Base-by-base conservation (phyloP, 2,113 vertebrate genomes). In the Brevimyrus niger region DNA sequence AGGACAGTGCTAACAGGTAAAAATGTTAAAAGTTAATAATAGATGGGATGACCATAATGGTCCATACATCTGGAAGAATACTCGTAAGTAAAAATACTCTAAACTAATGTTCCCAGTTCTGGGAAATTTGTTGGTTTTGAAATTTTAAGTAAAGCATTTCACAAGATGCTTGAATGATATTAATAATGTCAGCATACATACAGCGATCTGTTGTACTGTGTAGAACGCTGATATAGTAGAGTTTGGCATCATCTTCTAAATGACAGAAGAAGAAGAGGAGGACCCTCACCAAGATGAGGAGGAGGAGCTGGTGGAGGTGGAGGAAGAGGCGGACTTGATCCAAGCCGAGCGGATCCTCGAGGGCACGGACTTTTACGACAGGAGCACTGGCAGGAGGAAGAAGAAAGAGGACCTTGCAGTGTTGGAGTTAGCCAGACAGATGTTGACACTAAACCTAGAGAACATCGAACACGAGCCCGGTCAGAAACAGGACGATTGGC, bases 301-400 rank as follows among this genome's bases (percentile, higher is more conserved):
- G 0, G 94, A 94, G 0, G 93, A 95, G 0, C 92, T 99, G 92
- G 95, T 98, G 42, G 92, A 95, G 8, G 96, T 99, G 0, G 90
- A 93, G 8, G 97, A 98, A 92, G 97, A 98, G 91, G 98, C 98
- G 0, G 97, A 97, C 76, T 92, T 98, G 92, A 97, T 99, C 91
- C 95, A 97, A 93, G 96, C 94, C 1, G 98, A 99, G 44, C 95
- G 98, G 48, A 91, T 97, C 46, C 95, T 99, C 87, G 97, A 98
- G 3, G 96, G 96, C 89, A 93, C 94, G 53, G 95, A 94, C 13
- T 90, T 80, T 84, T 85, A 86, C 84, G 92, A 90, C 31, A 88
- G 89, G 19, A 89, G 42, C 65, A 87, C 91, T 11, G 89, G 47
- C 65, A 87, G 88, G 23, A 93, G 83, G 87, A 94, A 91, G 88